Base-by-base conservation (phyloP, 2,888 invertebrate genomes). In the Zygogramma bicolorata region DNA sequence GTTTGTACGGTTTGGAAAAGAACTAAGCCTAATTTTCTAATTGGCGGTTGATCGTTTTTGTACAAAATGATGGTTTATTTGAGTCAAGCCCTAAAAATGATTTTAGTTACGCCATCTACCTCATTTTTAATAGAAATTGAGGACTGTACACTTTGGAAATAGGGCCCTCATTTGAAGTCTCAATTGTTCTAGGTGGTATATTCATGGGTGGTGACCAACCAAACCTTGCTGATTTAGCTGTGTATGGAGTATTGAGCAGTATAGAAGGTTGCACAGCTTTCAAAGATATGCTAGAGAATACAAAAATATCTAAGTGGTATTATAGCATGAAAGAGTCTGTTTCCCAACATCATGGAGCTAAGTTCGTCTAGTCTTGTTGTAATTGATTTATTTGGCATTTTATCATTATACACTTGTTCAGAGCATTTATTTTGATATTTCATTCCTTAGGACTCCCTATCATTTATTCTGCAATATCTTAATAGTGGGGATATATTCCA, bases 261-360 rank as follows among this genome's bases (percentile, higher is more conserved):
- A 97, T 98, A 84, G 97, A 98, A 87, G 98, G 98, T 0, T 97
- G 97, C 83, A 86, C 89, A 46, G 96, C 98, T 0, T 98, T 98
- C 85, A 88, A 93, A 80, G 98, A 98, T 85, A 88, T 94, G 58
- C 85, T 93, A 38, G 80, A 89, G 1, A 89, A 95, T 80, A 95
- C 97, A 0, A 91, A 92, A 62, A 92, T 98, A 63, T 90, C 91
- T 40, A 87, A 84, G 22, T 95, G 98, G 98, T 98, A 93, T 85
- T 89, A 90, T 77, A 89, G 90, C 8, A 93, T 95, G 86, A 94
- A 94, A 82, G 88, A 90, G 40, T 89, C 88, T 73, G 91, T 95
- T 29, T 83, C 89, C 20, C 87, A 85, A 59, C 91, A 90, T 82
- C 88, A 88, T 81, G 94, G 94, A 81, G 88, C 88, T 84, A 74